Base-by-base conservation (phyloP, 2,113 vertebrate genomes). In the Ciconia boyciana region DNA sequence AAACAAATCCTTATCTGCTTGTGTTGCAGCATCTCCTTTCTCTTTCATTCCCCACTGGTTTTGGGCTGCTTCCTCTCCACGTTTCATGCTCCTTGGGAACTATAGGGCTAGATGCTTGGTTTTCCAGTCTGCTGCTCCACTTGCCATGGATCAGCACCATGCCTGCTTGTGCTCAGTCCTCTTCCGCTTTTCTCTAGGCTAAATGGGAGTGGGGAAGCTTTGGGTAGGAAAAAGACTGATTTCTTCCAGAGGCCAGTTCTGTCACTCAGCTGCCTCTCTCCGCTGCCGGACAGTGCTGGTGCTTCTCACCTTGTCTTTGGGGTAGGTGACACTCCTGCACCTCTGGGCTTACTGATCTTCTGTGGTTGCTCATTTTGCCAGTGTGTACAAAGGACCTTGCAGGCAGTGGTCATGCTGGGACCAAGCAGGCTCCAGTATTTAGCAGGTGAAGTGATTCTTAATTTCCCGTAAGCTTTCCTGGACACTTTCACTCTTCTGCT, bases 21-120 rank as follows among this genome's bases (percentile, higher is more conserved):
- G 34, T 49, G 29, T 71, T 65, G 46, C 43, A 61, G n/a, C 48
- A n/a, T 48, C 57, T 85, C n/a, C 21, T 44, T 60, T 55, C 68
- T 34, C 3, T 61, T 66, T 29, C 3, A 0, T 72, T 74, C 46
- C 34, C 36, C 3, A 0, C 8, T 81, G 29, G 0, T 76, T 70
- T 48, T 17, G 65, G 39, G 43, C 60, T 85, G 77, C 12, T 71
- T 34, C 28, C 1, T 6, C 34, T 29, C 60, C 31, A 26, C 0
- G 0, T 65, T 76, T 74, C 11, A 3, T 43, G 31, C 57, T 51
- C 1, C 29, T 51, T 62, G 41, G 48, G 75, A 51, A 10, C 32
- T 41, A 2, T 25, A 9, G 24, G 19, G 32, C 15, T n/a, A 15
- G 44, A 24, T 7, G 17, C 39, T 72, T 36, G 6, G 25, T 18